Percentiles rank a stretch among this genome's conserved stretches.
phyloP scores from a whole-genome alignment of 2,797 vertebrate genomes.

The Pseudochirops corinnae region DNA sequence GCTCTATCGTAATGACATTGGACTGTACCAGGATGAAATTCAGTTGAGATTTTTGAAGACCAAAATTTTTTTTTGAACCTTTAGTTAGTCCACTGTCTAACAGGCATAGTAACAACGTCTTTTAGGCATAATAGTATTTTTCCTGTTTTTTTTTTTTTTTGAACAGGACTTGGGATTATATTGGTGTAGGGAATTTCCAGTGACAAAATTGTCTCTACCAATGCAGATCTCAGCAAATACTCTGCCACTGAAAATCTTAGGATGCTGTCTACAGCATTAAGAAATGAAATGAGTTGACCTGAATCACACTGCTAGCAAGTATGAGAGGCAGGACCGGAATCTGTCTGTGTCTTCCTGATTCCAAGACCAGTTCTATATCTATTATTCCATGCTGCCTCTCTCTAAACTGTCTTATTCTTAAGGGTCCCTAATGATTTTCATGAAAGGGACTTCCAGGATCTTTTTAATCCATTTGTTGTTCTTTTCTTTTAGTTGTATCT shows the following conservation, averaged over 20 bases:
- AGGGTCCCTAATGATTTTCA: constrained; percentile 33
- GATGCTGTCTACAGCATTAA: neutral
- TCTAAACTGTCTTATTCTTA: neutral
- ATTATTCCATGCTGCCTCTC: neutral
- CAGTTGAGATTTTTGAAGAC: constrained; percentile 32
- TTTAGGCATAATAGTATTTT: neutral
- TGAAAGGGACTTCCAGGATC: constrained; percentile 8
- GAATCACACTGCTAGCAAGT: neutral
- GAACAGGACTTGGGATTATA: neutral
- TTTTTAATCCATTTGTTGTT: neutral
- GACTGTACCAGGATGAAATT: constrained; percentile 4
- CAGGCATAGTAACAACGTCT: constrained; percentile 34
- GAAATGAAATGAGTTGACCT: neutral
- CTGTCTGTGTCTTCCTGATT: neutral
- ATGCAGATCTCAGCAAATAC: neutral
- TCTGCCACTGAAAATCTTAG: neutral
- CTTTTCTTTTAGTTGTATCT: neutral
- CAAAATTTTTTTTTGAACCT: constrained; percentile 55
- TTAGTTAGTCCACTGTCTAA: constrained; percentile 2
- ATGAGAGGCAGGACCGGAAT: neutral
- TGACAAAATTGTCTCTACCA: neutral
- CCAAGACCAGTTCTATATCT: neutral
- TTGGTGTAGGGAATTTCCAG: neutral
- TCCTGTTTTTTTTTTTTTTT: neutral
- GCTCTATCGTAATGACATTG: constrained; percentile 48